Conservation (phyloP, 2,797 vertebrate species). For the Fratercula arctica region DNA sequence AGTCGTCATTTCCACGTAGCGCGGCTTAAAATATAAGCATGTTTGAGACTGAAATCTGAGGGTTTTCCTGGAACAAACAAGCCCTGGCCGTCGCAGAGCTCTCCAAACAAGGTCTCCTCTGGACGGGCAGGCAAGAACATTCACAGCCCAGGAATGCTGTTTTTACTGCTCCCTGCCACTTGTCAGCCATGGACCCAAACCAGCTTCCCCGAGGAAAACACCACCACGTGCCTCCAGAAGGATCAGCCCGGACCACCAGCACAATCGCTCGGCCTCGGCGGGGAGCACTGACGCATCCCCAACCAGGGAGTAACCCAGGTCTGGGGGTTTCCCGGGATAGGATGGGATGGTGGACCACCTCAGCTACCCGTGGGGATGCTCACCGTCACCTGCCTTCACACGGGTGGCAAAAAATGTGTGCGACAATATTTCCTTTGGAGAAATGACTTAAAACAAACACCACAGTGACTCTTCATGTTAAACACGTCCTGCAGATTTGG, state of each 20-base stretch:
- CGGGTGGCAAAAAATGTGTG: fast-evolving
- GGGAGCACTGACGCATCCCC: fast-evolving
- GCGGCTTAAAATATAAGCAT: slow-evolving; percentile 12
- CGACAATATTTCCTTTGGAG: background rate
- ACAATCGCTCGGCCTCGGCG: fast-evolving
- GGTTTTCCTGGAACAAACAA: slow-evolving; percentile 55
- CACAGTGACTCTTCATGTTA: fast-evolving
- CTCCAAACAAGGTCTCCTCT: slow-evolving; percentile 59
- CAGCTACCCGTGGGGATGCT: background rate
- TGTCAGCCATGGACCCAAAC: slow-evolving; percentile 5
- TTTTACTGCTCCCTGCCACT: slow-evolving; percentile 19
- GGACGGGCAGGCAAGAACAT: background rate
- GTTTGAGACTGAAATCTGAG: slow-evolving; percentile 18
- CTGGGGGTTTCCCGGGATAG: background rate
- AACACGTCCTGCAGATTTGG: background rate
- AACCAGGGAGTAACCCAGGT: background rate
- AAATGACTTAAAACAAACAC: background rate
- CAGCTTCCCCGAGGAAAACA: background rate
- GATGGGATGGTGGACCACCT: background rate
- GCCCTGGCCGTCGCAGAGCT: background rate
- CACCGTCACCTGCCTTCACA: background rate
- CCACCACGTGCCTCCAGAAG: fast-evolving
- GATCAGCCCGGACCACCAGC: background rate
- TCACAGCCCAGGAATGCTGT: slow-evolving; percentile 53
- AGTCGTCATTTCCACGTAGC: background rate